Conservation (phyloP, 2,113 vertebrate genomes). For the Macrotus californicus region DNA sequence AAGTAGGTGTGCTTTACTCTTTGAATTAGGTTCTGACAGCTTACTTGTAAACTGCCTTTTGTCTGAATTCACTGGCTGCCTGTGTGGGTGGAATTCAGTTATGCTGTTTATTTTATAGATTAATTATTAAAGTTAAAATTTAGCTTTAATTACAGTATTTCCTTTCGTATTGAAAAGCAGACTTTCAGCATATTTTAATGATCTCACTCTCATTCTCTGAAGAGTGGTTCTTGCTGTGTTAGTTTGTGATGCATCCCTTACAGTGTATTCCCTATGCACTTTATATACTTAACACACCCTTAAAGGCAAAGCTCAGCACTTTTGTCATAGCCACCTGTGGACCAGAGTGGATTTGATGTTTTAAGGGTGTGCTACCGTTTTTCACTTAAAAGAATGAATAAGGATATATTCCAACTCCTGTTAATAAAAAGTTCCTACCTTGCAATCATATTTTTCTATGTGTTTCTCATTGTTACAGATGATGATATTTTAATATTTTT, state of each 20-base stretch:
- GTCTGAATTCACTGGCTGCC: background rate
- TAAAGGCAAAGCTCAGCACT: background rate
- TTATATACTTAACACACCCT: background rate
- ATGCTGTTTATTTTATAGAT: background rate
- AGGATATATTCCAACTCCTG: background rate
- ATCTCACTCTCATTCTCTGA: slow-evolving; percentile 1
- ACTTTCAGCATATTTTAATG: slow-evolving; percentile 33
- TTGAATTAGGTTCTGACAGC: background rate
- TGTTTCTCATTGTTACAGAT: background rate
- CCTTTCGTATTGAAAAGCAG: slow-evolving; percentile 4
- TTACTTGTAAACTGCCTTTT: background rate
- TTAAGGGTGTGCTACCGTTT: background rate
- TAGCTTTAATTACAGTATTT: background rate
- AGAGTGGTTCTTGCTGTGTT: background rate
- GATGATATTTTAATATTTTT: background rate
- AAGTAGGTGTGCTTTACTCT: background rate
- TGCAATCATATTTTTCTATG: background rate
- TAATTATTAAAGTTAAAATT: slow-evolving; percentile 31
- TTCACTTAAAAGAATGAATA: background rate
- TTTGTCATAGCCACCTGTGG: background rate
- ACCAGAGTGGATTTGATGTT: background rate
- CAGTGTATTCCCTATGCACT: background rate
- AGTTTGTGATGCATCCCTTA: background rate
- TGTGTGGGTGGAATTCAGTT: background rate
- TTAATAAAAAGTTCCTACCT: background rate